Evolutionary conservation across 2,888 invertebrate species (phyloP).

Genomic region (Tenodera sinensis): DNA sequence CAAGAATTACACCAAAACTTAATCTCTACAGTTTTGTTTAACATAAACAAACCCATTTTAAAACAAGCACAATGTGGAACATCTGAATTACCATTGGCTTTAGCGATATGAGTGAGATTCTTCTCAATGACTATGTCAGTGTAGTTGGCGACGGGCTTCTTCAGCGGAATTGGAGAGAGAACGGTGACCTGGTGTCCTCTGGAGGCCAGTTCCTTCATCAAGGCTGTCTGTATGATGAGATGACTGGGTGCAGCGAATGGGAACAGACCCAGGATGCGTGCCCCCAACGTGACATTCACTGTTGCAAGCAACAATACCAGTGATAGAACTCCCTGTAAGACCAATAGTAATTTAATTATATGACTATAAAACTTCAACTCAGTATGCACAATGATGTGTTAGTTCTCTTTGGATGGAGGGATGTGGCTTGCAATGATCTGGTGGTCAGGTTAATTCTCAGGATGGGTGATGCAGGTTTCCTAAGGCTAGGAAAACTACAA

Average conservation of each 20-base stretch:
- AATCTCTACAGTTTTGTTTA: no score
- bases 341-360: neutral
- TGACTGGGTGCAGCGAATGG: constrained; percentile 55
- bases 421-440: no score
- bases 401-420: no score
- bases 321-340: neutral
- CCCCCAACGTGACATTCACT: constrained; percentile 38
- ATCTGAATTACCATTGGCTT: neutral
- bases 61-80: no score
- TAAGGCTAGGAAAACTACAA: no score
- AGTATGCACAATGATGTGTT: no score
- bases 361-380: no score
- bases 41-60: no score
- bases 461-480: no score
- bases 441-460: no score
- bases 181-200: constrained; percentile 31
- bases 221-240: constrained; percentile 47
- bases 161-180: neutral
- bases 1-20: no score
- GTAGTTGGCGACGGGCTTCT: constrained; percentile 8
- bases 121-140: neutral
- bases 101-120: neutral
- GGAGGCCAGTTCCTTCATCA: constrained; percentile 27
- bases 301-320: constrained; percentile 38
- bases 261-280: constrained; percentile 49